Base-by-base conservation (phyloP, 2,797 vertebrate genomes). In the Chrosomus eos region DNA sequence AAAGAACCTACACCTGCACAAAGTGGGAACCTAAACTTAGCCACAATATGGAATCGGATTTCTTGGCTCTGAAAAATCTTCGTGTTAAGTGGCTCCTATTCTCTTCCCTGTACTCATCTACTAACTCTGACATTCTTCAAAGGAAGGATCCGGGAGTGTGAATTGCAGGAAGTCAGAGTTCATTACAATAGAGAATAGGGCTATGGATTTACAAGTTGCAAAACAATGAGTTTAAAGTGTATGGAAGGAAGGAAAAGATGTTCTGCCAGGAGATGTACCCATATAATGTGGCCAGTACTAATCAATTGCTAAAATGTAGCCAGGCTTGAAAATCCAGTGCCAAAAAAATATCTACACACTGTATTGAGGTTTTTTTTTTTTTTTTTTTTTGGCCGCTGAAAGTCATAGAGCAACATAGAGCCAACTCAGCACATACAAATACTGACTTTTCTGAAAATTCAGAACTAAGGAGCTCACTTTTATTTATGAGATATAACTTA, bases 141-240 rank as follows among this genome's bases (percentile, higher is more conserved):
- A 55, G 7, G 28, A 72, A 53, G 40, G 83, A 80, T 48, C 75
- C 31, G 28, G 75, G 67, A 84, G 83, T 85, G 76, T 80, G 76
- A 85, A 80, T 80, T 66, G 83, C 67, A 80, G 67, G 76, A 85
- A 62, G 83, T 51, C 83, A 85, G 83, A 68, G 83, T 85, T 85
- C 76, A 80, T 85, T 72, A 85, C 83, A 85, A 85, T 85, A 80
- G 83, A 85, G 76, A 85, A 85, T 80, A 62, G 83, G 82, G 55
- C 80, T 79, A 80, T 85, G 58, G 66, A 85, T 85, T 85, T 80
- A 85, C 83, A 72, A 85, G 75, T 80, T 51, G 64, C 43, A 38
- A 85, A 85, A 85, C 76, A 85, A 80, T 80, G 55, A 53, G 66
- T 79, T 43, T 16, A 80, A 73, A 72, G 55, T 26, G 1, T 64